Conservation (phyloP, 2,113 vertebrate genomes). For the Brachyhypopomus occidentalis region DNA sequence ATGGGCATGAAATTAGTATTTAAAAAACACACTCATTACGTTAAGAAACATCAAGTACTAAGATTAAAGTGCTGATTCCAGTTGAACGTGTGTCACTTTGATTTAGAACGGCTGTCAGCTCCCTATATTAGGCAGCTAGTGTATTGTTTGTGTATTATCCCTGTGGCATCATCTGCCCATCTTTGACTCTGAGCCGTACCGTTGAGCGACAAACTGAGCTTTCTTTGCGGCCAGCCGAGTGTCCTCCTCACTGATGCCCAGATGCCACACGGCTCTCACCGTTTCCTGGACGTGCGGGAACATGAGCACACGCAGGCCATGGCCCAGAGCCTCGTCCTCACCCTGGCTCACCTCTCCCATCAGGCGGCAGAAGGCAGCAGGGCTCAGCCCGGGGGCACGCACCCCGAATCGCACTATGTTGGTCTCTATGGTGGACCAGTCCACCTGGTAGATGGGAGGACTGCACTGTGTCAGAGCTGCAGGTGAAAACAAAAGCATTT, state of each 20-base stretch:
- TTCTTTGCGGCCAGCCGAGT: constrained; percentile 76
- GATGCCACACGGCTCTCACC: constrained; percentile 78
- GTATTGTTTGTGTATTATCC: not conserved
- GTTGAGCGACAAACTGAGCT: constrained; percentile 74
- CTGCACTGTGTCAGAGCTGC: constrained; percentile 66
- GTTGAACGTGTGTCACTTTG: not conserved
- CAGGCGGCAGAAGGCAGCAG: constrained; percentile 72
- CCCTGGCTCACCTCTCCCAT: constrained; percentile 68
- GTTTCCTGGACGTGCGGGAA: constrained; percentile 67
- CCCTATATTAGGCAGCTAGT: not conserved
- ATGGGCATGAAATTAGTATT: not conserved
- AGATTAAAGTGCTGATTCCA: not conserved
- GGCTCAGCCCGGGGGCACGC: constrained; percentile 48
- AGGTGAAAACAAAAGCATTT: not conserved
- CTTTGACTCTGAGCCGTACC: constrained; percentile 44
- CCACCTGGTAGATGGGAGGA: constrained; percentile 70
- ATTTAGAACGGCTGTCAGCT: not conserved
- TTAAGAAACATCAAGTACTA: too few species aligned
- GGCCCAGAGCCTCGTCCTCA: constrained; percentile 66
- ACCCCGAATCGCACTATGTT: constrained; percentile 77
- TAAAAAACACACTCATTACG: not conserved
- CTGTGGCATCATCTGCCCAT: constrained; percentile 34
- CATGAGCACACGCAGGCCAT: constrained; percentile 71
- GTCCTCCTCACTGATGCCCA: constrained; percentile 69
- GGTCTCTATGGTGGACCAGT: constrained; percentile 74